These are phyloP conservation scores for Syngnathus floridae DNA, from an alignment of 2,113 vertebrate species.

Conservation along the genomic window DNA sequence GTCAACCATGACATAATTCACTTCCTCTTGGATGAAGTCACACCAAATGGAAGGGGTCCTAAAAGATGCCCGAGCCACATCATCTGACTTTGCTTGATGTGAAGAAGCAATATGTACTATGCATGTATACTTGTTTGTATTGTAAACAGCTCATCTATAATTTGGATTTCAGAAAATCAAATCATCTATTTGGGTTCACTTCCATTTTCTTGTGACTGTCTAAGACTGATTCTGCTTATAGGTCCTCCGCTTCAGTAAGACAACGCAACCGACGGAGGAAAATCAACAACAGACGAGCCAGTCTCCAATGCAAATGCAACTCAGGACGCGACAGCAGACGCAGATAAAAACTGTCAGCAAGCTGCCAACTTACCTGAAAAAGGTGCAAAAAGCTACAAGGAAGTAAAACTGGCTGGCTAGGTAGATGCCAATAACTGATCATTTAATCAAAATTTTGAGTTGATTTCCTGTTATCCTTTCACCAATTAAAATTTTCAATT, in stretches of 20 bases:
- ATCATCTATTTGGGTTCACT: background rate
- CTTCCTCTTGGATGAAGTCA: too few relatives aligned
- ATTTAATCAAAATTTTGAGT: too few relatives aligned
- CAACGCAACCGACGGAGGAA: background rate
- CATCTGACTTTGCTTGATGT: too few relatives aligned
- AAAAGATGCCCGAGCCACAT: too few relatives aligned
- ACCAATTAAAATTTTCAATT: too few relatives aligned
- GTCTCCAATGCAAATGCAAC: slow-evolving; percentile 26
- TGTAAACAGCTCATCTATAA: background rate
- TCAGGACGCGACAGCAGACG: slow-evolving; percentile 30
- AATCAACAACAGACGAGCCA: background rate
- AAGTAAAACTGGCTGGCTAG: too few relatives aligned
- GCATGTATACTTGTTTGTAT: too few relatives aligned
- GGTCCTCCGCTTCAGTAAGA: slow-evolving; percentile 45
- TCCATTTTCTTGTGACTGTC: background rate
- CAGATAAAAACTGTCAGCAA: slow-evolving; percentile 24
- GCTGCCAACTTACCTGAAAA: slow-evolving; percentile 36
- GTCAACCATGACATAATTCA: too few relatives aligned
- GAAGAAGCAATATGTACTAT: too few relatives aligned
- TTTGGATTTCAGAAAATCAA: background rate
- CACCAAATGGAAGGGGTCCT: too few relatives aligned
- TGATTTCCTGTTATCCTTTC: too few relatives aligned
- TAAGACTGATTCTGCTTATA: slow-evolving; percentile 5
- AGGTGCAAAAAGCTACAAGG: slow-evolving; percentile 18
- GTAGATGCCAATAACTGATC: too few relatives aligned